A percentile compares a stretch with the other conserved stretches of the same genome.
Conservation (phyloP, 2,113 vertebrate genomes). For the Ctenomys sociabilis region DNA sequence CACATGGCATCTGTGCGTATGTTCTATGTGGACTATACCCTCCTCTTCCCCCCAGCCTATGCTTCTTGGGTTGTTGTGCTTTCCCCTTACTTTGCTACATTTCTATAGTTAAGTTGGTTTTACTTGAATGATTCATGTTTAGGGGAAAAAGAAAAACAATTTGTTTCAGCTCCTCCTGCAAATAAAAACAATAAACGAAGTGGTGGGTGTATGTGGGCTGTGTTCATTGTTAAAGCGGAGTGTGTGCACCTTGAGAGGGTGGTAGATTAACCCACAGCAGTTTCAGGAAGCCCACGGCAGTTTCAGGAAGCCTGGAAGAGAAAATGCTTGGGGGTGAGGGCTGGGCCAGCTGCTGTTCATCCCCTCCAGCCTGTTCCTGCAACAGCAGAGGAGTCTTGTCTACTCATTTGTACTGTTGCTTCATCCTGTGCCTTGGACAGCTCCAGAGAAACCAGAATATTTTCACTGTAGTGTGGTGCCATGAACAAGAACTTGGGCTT, state of each 20-base stretch:
- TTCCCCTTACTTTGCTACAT: too few relatives aligned
- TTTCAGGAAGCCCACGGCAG: background rate
- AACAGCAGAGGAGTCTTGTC: background rate
- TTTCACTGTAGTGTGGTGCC: background rate
- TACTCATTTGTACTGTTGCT: background rate
- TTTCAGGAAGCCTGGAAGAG: background rate
- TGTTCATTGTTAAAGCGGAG: conserved; percentile 65
- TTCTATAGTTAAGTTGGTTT: too few relatives aligned
- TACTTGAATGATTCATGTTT: conserved; percentile 86
- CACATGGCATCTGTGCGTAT: too few relatives aligned
- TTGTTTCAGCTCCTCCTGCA: conserved; percentile 88
- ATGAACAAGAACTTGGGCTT: conserved; percentile 53
- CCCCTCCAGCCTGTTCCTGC: background rate
- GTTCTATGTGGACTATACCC: too few relatives aligned
- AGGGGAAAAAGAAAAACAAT: conserved; percentile 78
- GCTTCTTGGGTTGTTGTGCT: too few relatives aligned
- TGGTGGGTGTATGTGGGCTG: conserved; percentile 77
- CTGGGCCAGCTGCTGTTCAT: background rate
- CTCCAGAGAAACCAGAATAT: conserved; percentile 5
- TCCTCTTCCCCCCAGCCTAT: too few relatives aligned
- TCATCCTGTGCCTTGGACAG: background rate
- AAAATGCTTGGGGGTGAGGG: background rate
- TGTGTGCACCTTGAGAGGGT: background rate
- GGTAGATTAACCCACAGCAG: background rate
- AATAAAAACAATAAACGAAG: conserved; percentile 88